Base-by-base conservation (phyloP, 2,888 invertebrate genomes). In the Ligdia adustata region DNA sequence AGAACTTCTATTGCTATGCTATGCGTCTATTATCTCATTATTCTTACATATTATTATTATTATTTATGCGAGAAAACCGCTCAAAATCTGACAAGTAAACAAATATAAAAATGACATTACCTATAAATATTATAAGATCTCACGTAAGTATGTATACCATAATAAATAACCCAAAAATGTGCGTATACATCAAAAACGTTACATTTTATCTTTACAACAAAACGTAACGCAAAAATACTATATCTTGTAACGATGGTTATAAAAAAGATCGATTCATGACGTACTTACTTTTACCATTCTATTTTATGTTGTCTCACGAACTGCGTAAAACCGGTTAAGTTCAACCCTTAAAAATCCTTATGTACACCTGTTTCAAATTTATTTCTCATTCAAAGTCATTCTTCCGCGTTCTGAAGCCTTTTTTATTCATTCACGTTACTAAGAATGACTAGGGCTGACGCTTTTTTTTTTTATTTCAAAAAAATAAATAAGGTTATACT, bases 281-380 rank as follows among this genome's bases (percentile, higher is more conserved):
- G 47, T 50, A 52, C 59, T 60, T 57, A 56, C 47, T 44, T 41
- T 53, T 41, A 22, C 48, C 53, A 45, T 61, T 49, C 55, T 52
- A 50, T 59, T 60, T 60, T 59, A 60, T 56, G 38, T 53, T 51
- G 53, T 51, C 50, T 48, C 45, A 52, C 56, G 12, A 47, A 47
- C 28, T 31, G 18, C 40, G 31, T 32, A 64, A 75, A 35, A 79
- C 78, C 68, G 72, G 78, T 76, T 74, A 58, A 57, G 54, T 61
- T 53, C 55, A 69, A 72, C 72, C 76, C 73, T 64, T 60, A 60
- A 42, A 48, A 42, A 37, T 9, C 42, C 42, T 42, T 33, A 27
- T 48, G 55, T 75, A 73, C 86, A 88, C 88, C 86, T 88, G 88
- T 81, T 80, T 66, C 67, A 54, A 77, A 81, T 81, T 77, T 75